Evolutionary conservation across 2,888 invertebrate genomes (phyloP).

Genomic region (Chironomus tentans): DNA sequence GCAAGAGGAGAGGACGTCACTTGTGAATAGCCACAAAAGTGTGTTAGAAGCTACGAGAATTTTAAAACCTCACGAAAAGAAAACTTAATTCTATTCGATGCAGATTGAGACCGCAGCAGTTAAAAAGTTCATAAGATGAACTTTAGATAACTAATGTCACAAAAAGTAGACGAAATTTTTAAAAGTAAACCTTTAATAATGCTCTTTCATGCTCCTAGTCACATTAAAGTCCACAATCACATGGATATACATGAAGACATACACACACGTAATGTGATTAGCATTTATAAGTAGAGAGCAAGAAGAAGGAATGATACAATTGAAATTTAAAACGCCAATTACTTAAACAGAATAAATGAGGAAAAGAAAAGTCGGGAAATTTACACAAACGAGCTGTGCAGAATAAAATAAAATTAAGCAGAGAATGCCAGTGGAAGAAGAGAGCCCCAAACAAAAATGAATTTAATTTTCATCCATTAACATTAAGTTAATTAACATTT

Average conservation of each 20-base stretch:
- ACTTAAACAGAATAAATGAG: constrained; percentile 7
- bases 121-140: too few relatives aligned
- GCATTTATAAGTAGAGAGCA: not conserved
- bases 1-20: too few relatives aligned
- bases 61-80: too few relatives aligned
- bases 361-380: not conserved
- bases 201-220: too few relatives aligned
- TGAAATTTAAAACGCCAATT: constrained; percentile 27
- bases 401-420: not conserved
- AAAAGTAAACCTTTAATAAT: too few relatives aligned
- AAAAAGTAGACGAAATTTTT: too few relatives aligned
- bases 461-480: not conserved
- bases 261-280: constrained; percentile 20
- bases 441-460: not conserved
- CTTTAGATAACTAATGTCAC: too few relatives aligned
- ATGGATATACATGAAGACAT: not conserved
- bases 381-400: not conserved
- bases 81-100: too few relatives aligned
- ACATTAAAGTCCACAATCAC: too few relatives aligned
- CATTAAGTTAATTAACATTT: not conserved
- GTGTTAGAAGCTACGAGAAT: too few relatives aligned
- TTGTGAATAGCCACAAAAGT: too few relatives aligned
- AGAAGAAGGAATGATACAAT: constrained; percentile 13
- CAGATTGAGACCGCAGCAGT: too few relatives aligned
- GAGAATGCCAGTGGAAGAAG: not conserved